Percentiles rank a stretch among this genome's conserved stretches.
phyloP scores from a whole-genome alignment of 1,140 invertebrate species.

The Caerostris darwini region DNA sequence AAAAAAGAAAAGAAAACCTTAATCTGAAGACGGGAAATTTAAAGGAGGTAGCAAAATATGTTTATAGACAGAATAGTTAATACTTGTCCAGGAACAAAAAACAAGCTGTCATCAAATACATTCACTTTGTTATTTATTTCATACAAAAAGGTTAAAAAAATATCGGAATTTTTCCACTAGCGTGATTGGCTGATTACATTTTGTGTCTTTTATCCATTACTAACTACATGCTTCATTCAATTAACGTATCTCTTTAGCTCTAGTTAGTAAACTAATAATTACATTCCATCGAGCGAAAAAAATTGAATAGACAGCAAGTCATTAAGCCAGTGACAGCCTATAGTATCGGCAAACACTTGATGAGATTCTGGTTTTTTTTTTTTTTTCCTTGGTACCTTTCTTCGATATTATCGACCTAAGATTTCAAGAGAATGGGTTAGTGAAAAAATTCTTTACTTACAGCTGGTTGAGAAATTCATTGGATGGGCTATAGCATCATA shows the following conservation, averaged over 20 bases:
- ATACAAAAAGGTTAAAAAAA: no score
- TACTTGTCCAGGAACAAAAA: no score
- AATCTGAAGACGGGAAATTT: no score
- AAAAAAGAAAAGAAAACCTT: no score
- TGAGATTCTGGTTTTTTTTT: neutral
- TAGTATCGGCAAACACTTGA: neutral
- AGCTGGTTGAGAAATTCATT: conserved; percentile 96
- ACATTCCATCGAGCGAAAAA: neutral
- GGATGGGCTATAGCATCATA: conserved; percentile 97
- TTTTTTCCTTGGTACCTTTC: neutral
- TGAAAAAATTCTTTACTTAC: conserved; percentile 86
- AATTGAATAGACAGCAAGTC: neutral
- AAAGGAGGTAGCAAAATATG: no score
- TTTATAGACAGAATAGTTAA: no score
- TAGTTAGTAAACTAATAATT: neutral
- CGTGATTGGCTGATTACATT: no score
- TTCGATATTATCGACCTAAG: neutral
- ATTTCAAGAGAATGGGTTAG: conserved; percentile 1
- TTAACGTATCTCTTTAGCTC: neutral
- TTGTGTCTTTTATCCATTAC: neutral
- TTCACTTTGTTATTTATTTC: no score
- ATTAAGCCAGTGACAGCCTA: neutral
- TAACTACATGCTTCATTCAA: neutral
- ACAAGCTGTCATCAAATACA: no score
- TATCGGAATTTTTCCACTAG: no score